A percentile compares a stretch with the other conserved stretches of the same genome.
Conservation (phyloP, 2,113 vertebrate genomes). For the Hemicordylus capensis region DNA sequence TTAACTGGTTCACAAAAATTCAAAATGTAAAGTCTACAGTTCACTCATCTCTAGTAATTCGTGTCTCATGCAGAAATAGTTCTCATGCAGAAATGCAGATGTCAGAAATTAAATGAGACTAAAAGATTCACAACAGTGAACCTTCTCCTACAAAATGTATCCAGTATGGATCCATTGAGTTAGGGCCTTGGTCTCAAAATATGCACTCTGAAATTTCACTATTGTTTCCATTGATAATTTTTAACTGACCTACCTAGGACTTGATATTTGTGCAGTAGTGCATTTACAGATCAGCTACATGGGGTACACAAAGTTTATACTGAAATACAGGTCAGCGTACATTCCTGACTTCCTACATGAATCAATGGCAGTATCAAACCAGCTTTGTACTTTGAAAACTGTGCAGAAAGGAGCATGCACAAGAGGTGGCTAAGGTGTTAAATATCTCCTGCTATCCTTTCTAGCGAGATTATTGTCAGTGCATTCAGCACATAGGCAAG, state of each 20-base stretch:
- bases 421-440: background rate
- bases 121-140: constrained; percentile 11
- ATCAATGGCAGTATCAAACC: too few relatives aligned
- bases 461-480: background rate
- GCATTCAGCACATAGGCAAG: background rate
- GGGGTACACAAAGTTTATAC: background rate
- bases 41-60: constrained; percentile 62
- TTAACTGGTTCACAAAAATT: constrained; percentile 14
- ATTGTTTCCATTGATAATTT: background rate
- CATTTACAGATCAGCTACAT: background rate
- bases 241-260: background rate
- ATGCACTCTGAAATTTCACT: background rate
- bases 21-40: background rate
- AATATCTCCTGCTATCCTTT: background rate
- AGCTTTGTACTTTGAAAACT: too few relatives aligned
- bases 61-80: constrained; percentile 34
- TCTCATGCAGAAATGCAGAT: background rate
- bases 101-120: background rate
- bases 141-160: constrained; percentile 15
- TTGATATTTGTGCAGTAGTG: background rate
- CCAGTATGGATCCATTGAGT: background rate
- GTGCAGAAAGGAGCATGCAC: background rate
- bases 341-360: background rate
- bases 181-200: background rate
- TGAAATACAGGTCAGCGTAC: background rate